Base-by-base conservation (phyloP, 2,113 vertebrate species). In the Electrona antarctica region DNA sequence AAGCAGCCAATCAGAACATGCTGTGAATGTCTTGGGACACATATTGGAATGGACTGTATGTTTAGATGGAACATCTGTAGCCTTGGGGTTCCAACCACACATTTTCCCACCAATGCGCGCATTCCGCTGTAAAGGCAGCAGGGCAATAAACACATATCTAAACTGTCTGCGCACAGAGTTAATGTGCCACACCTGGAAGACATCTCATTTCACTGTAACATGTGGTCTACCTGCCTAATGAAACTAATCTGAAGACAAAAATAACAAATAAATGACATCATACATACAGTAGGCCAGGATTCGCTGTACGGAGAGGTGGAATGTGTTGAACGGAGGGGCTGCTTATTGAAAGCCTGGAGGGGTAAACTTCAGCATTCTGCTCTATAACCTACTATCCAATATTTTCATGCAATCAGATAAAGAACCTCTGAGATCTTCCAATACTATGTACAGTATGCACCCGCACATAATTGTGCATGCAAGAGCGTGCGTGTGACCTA, bases 121-220 rank as follows among this genome's bases (percentile, higher is more conserved):
- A 71, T 73, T 71, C 8, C 46, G 33, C 51, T 58, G 12, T 69
- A 14, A 8, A 45, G 69, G 41, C 15, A 64, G 61, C 13, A 46
- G 1, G 8, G 1, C 10, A 50, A n/a, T 63, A 48, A 68, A 63
- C 66, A 70, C 60, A 9, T 15, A 67, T 48, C 4, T 72, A 46
- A 66, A 76, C 10, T 14, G 66, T 8, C 50, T 9, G 63, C 49
- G 13, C 46, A 46, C n/a, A 13, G 7, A 21, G 7, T 48, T 71
- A 80, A 80, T 70, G 3, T 33, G 15, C 8, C 33, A 58, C 83
- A 80, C 79, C 69, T 75, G 79, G 79, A 82, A 78, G 56, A 51
- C 50, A 48, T 58, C 33, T 57, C 77, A 55, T 79, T 69, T 70
- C 8, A 28, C 54, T 28, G 52, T 55, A 74, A 58, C 76, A 77